phyloP scores from a whole-genome alignment of 1,140 invertebrate genomes.

The Charaxes varanes region DNA sequence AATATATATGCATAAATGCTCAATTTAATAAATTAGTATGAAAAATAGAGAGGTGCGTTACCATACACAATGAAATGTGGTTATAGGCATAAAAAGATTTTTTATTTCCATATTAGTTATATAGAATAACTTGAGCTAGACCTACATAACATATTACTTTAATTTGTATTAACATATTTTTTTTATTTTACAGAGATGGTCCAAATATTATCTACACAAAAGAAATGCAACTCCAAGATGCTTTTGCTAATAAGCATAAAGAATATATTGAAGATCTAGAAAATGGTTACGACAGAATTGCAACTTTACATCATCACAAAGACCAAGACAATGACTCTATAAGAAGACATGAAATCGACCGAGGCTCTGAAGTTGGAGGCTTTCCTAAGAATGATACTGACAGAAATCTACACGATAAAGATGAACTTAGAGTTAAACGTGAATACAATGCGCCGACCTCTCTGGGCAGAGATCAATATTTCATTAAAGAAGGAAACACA shows the following conservation, averaged over 20 bases:
- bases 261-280: slow-evolving; percentile 77
- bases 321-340: slow-evolving; percentile 81
- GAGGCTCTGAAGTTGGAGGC: slow-evolving; percentile 79
- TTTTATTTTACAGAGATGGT: slow-evolving; percentile 57
- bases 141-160: no score
- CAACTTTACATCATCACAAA: slow-evolving; percentile 63
- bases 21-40: no score
- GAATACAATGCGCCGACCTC: slow-evolving; percentile 48
- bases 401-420: slow-evolving; percentile 48
- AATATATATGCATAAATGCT: neutral
- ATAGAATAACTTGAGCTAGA: no score
- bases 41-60: no score
- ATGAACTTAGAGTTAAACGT: slow-evolving; percentile 42
- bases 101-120: no score
- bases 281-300: slow-evolving; percentile 72
- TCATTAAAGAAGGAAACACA: slow-evolving; percentile 87
- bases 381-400: slow-evolving; percentile 66
- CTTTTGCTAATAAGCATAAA: slow-evolving; percentile 74
- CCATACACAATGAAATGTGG: no score
- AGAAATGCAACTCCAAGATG: slow-evolving; percentile 72
- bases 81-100: no score
- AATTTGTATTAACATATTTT: no score
- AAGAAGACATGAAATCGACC: slow-evolving; percentile 82
- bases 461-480: slow-evolving; percentile 80
- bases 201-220: slow-evolving; percentile 74